A percentile compares a stretch with the other conserved stretches of the same genome.
phyloP scores from a whole-genome alignment of 2,113 vertebrate genomes.

The Percina caprodes region DNA sequence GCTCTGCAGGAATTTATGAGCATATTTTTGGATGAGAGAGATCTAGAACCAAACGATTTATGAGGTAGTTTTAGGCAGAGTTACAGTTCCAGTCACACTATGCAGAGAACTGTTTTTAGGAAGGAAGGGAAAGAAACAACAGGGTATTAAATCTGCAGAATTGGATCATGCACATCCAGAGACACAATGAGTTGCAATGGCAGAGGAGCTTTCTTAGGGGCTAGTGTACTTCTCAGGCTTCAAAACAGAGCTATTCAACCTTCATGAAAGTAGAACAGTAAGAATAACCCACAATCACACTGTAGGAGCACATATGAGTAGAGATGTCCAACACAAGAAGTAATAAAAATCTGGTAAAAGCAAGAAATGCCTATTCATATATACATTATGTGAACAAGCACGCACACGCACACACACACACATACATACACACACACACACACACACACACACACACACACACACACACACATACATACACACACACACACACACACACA shows the following conservation, averaged over 20 bases:
- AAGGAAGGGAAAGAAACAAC: not conserved
- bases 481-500: too few species aligned
- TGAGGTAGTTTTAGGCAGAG: not conserved
- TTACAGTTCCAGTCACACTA: not conserved
- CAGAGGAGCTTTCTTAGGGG: not conserved
- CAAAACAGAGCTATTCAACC: slow-evolving; percentile 13
- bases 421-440: too few species aligned
- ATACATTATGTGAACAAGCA: too few species aligned
- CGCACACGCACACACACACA: too few species aligned
- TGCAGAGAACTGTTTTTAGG: not conserved
- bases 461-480: too few species aligned
- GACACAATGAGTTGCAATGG: not conserved
- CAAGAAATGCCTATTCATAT: not conserved
- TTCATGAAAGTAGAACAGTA: not conserved
- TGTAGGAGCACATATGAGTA: not conserved
- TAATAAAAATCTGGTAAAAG: not conserved
- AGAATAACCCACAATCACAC: not conserved
- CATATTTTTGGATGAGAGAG: slow-evolving; percentile 3
- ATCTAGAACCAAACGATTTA: not conserved
- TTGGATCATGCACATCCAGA: not conserved
- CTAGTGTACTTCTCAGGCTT: not conserved
- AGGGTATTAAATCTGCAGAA: slow-evolving; percentile 3
- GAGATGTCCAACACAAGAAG: not conserved
- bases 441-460: too few species aligned
- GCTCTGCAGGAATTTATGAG: not conserved